A percentile compares a stretch with the other conserved stretches of the same genome.
These are phyloP conservation scores for Pipistrellus kuhlii DNA, from an alignment of 2,797 vertebrate genomes.

Conservation along the genomic window DNA sequence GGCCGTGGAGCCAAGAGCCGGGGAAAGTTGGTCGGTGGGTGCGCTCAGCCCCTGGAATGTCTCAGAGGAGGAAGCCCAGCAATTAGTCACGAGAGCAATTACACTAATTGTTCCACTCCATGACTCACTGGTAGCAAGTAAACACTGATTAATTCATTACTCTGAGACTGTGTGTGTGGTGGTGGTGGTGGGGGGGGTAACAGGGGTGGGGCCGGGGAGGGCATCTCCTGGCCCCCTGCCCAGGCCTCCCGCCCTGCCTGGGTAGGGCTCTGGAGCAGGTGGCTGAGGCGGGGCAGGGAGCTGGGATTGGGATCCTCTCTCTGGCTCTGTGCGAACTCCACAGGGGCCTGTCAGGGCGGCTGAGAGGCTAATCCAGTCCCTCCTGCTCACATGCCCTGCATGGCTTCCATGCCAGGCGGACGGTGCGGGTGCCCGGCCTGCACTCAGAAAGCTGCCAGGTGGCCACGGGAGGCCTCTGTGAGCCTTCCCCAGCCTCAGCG, in stretches of 20 bases:
- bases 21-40: background rate
- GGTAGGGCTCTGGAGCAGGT: conserved; percentile 58
- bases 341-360: background rate
- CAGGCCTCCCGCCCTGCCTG: background rate
- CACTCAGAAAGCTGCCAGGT: background rate
- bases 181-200: background rate
- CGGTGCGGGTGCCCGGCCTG: too few relatives aligned
- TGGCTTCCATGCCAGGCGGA: background rate
- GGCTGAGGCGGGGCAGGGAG: background rate
- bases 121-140: conserved; percentile 84
- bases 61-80: conserved; percentile 74
- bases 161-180: background rate
- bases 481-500: background rate
- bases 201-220: background rate
- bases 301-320: conserved; percentile 34
- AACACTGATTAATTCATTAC: conserved; percentile 86
- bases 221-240: conserved; percentile 70
- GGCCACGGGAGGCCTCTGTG: background rate
- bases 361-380: background rate
- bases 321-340: background rate
- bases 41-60: conserved; percentile 61
- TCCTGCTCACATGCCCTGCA: background rate
- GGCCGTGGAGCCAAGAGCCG: background rate
- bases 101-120: conserved; percentile 80
- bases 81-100: conserved; percentile 82